A percentile compares a stretch with the other conserved stretches of the same genome.
phyloP scores from a whole-genome alignment of 1,140 invertebrate species.

The Cherax destructor region DNA sequence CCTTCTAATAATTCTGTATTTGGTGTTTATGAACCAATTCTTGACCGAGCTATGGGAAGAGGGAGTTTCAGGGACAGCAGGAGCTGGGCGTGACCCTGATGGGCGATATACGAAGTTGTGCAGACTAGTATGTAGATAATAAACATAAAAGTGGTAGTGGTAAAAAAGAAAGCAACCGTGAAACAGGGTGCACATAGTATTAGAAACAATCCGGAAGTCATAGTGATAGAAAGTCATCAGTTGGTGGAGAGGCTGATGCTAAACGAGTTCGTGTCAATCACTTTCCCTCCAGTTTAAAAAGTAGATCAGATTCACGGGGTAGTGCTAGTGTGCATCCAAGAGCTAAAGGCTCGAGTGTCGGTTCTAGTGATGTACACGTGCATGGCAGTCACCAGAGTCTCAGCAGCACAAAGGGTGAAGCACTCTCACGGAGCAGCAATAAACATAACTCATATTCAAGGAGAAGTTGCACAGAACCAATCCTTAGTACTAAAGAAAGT shows the following conservation, averaged over 20 bases:
- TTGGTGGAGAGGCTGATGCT: slow-evolving; percentile 35
- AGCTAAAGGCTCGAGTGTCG: slow-evolving; percentile 16
- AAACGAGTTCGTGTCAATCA: slow-evolving; percentile 53
- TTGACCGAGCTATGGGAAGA: slow-evolving; percentile 49
- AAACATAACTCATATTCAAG: slow-evolving; percentile 39
- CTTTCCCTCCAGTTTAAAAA: slow-evolving; percentile 59
- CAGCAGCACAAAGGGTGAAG: slow-evolving; percentile 52
- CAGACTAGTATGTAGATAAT: slow-evolving; percentile 60
- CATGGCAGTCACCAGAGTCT: slow-evolving; percentile 41
- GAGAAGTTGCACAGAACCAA: slow-evolving; percentile 51
- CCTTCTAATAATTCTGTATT: slow-evolving; percentile 48
- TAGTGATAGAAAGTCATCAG: slow-evolving; percentile 31
- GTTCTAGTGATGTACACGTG: slow-evolving; percentile 8
- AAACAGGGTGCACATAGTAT: slow-evolving; percentile 1
- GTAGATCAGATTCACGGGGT: slow-evolving; percentile 27
- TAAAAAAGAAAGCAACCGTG: slow-evolving; percentile 23
- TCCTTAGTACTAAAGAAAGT: slow-evolving; percentile 21
- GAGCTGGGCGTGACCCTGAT: slow-evolving; percentile 56
- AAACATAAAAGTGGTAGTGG: slow-evolving; percentile 44
- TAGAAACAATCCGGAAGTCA: slow-evolving; percentile 25
- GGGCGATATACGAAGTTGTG: slow-evolving; percentile 62
- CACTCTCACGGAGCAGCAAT: slow-evolving; percentile 13
- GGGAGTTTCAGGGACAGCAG: slow-evolving; percentile 51
- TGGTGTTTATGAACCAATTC: slow-evolving; percentile 51
- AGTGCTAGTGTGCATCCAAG: slow-evolving; percentile 52